Conservation (phyloP, 2,888 invertebrate species). For the Cephus pulcher region DNA sequence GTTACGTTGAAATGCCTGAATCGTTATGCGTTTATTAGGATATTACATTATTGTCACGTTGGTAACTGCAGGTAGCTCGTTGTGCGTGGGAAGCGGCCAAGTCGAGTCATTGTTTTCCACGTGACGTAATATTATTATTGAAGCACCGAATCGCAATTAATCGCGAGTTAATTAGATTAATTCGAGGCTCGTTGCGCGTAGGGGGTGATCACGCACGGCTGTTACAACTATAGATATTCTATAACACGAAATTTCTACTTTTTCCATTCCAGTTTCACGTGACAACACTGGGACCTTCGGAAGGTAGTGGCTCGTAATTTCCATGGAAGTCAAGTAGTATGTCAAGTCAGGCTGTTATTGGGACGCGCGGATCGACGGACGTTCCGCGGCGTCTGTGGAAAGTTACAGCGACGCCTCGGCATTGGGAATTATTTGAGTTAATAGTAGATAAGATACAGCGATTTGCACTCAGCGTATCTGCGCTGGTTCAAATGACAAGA, state of each 20-base stretch:
- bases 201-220: not conserved
- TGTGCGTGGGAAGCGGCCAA: no score
- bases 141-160: not conserved
- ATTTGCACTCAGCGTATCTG: constrained; percentile 29
- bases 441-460: constrained; percentile 35
- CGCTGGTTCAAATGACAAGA: constrained; percentile 24
- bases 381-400: not conserved
- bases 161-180: not conserved
- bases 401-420: not conserved
- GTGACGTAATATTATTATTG: not conserved
- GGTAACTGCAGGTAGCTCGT: not conserved
- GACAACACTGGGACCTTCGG: not conserved
- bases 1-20: not conserved
- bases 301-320: not conserved
- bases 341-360: not conserved
- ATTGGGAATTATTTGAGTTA: constrained; percentile 43
- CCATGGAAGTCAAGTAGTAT: not conserved
- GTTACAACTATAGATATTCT: not conserved
- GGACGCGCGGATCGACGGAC: no score
- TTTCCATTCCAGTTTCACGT: not conserved
- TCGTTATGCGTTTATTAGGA: not conserved
- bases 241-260: not conserved
- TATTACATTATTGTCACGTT: not conserved
- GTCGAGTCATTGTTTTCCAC: not conserved
- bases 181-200: not conserved